Percentiles rank a stretch among this genome's conserved stretches.
Conservation (phyloP, 1,140 invertebrate genomes). For the Spodoptera litura region DNA sequence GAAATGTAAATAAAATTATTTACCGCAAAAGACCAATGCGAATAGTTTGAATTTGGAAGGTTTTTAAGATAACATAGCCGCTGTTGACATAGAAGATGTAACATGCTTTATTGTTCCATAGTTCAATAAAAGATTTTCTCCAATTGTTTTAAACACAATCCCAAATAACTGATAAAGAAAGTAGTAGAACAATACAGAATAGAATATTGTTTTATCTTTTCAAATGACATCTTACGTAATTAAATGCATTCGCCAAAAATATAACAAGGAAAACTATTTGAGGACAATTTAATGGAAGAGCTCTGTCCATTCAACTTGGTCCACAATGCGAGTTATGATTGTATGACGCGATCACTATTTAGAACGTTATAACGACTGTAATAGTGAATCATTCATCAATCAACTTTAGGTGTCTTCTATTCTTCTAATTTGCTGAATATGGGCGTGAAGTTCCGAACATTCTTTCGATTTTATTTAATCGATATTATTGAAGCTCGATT, state of each 20-base stretch:
- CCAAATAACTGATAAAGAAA: too few species aligned
- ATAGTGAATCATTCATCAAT: constrained; percentile 74
- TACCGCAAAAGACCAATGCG: too few species aligned
- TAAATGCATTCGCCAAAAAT: constrained; percentile 7
- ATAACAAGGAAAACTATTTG: constrained; percentile 31
- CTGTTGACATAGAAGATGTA: too few species aligned
- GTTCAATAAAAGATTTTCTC: too few species aligned
- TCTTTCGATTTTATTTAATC: too few species aligned
- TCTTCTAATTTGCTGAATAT: not conserved
- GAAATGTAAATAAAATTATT: too few species aligned
- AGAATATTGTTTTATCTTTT: not conserved
- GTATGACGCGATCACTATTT: constrained; percentile 71
- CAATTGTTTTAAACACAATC: too few species aligned
- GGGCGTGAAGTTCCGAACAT: too few species aligned
- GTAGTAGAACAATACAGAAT: not conserved
- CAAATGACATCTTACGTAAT: constrained; percentile 2
- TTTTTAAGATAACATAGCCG: too few species aligned
- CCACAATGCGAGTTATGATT: constrained; percentile 46
- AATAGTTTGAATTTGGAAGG: too few species aligned
- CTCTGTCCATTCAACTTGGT: constrained; percentile 55
- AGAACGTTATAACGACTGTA: constrained; percentile 63
- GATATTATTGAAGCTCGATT: too few species aligned
- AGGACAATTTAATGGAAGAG: constrained; percentile 55
- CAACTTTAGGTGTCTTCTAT: constrained; percentile 63
- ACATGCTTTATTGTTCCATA: too few species aligned